Evolutionary conservation across 1,140 invertebrate genomes (phyloP).

Genomic region (Cylas formicarius): DNA sequence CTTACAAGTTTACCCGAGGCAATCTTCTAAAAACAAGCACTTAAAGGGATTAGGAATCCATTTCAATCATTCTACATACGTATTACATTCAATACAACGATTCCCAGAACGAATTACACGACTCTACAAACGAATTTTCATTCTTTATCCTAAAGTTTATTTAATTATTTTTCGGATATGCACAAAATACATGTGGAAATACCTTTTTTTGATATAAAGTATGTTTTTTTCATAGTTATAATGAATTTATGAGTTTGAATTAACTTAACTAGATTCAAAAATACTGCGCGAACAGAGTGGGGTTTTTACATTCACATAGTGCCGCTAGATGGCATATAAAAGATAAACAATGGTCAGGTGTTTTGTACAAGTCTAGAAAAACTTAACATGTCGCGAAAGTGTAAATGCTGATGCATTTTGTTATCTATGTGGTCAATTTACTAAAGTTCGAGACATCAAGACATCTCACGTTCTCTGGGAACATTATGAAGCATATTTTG

Average conservation of each 20-base stretch:
- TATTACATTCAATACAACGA: no score
- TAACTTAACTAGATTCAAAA: no score
- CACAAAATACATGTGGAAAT: slow-evolving; percentile 4
- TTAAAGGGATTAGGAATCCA: no score
- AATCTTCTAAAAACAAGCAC: no score
- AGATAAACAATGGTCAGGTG: slow-evolving; percentile 14
- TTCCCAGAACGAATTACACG: no score
- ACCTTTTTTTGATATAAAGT: slow-evolving; percentile 8
- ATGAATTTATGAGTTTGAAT: no score
- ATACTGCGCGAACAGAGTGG: no score
- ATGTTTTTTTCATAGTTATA: slow-evolving; percentile 8
- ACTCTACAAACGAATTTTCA: slow-evolving; percentile 8
- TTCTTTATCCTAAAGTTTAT: slow-evolving; percentile 11
- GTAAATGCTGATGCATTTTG: slow-evolving; percentile 12
- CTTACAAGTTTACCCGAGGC: no score
- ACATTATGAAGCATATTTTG: slow-evolving; percentile 1
- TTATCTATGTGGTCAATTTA: slow-evolving; percentile 6
- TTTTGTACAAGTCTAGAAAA: slow-evolving; percentile 13
- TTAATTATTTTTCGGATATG: slow-evolving; percentile 4
- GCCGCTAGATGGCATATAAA: slow-evolving; percentile 10
- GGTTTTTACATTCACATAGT: slow-evolving; percentile 29
- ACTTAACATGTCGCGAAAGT: slow-evolving; percentile 4
- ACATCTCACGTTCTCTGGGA: background rate
- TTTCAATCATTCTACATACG: no score
- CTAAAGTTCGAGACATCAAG: background rate